Conservation (phyloP, 2,797 vertebrate species). For the Dendrocincla tyrannina region DNA sequence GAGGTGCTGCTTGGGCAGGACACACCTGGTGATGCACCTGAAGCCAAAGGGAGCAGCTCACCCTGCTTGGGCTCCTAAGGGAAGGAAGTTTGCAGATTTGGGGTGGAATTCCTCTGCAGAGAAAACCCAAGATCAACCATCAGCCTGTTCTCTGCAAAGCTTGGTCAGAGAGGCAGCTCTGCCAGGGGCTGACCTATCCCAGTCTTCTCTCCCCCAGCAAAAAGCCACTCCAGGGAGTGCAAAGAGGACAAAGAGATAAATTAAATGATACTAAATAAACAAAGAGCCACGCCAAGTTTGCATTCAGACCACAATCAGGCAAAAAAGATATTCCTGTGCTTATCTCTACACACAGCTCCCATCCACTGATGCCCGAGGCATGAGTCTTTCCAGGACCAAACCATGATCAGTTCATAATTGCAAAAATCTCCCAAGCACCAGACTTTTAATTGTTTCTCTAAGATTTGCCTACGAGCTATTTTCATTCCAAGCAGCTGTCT, state of each 20-base stretch:
- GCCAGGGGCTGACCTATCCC: not conserved
- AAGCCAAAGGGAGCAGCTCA: not conserved
- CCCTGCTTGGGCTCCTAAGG: not conserved
- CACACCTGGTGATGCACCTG: not conserved
- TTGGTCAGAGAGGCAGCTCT: not conserved
- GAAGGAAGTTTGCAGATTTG: not conserved
- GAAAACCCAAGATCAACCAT: not conserved
- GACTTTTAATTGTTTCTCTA: constrained; percentile 45
- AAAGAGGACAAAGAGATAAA: not conserved
- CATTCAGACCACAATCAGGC: not conserved
- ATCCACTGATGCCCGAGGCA: not conserved
- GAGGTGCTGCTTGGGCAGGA: not conserved
- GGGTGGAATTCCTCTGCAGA: not conserved
- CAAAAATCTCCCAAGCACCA: constrained; percentile 10
- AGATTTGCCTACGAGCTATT: constrained; percentile 54
- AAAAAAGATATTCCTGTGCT: not conserved
- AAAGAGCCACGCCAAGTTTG: not conserved
- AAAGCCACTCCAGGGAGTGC: not conserved
- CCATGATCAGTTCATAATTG: constrained; percentile 19
- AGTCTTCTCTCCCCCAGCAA: accelerated
- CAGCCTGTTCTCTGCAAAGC: not conserved
- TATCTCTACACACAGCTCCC: constrained; percentile 12
- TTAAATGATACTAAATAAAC: not conserved
- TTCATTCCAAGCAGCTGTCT: constrained; percentile 49
- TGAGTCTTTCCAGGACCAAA: not conserved